Evolutionary conservation across 2,797 vertebrate genomes (phyloP), one percentile per base, ranked within the genome.

Genomic region (Heliangelus exortis): DNA sequence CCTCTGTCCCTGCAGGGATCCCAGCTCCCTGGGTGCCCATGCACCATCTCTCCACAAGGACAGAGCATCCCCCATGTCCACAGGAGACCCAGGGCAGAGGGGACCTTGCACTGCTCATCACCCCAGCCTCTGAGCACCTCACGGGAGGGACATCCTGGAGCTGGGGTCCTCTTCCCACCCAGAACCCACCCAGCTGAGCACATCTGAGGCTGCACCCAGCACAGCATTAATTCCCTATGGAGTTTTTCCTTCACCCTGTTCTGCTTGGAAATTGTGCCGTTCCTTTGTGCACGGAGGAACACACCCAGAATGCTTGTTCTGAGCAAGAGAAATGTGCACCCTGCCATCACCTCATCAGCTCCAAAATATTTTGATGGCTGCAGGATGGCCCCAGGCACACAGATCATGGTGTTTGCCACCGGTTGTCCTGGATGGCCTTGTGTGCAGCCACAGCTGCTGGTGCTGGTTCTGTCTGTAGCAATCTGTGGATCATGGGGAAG

Each of bases 371-470:
- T 1, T 8, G 73, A 12, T 15, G 81, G 71, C 77, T 86, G 65
- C 84, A 41, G 78, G 36, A n/a, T 12, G 50, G 61, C 9, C 45
- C 53, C 48, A 33, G 86, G 54, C 16, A 26, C 50, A 50, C 11
- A 58, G n/a, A 21, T 18, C 0, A 0, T 15, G 28, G 39, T 16
- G 9, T 43, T 55, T 55, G 67, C n/a, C 1, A 2, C 41, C 5
- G 10, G 16, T 14, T 73, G 12, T 67, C 54, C 65, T 25, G 25
- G 36, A 43, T 54, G 78, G 63, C 34, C 45, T 72, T 59, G 0
- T 7, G 63, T 74, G 81, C 48, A 33, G 67, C 66, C 0, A 0
- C 15, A 4, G 25, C 1, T 26, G 39, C 15, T 0, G 0, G 33
- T 10, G 20, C 51, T 9, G 19, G 31, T 68, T 91, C 65, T 88